Evolutionary conservation across 2,888 invertebrate genomes (phyloP).

Genomic region (Unio delphinus): DNA sequence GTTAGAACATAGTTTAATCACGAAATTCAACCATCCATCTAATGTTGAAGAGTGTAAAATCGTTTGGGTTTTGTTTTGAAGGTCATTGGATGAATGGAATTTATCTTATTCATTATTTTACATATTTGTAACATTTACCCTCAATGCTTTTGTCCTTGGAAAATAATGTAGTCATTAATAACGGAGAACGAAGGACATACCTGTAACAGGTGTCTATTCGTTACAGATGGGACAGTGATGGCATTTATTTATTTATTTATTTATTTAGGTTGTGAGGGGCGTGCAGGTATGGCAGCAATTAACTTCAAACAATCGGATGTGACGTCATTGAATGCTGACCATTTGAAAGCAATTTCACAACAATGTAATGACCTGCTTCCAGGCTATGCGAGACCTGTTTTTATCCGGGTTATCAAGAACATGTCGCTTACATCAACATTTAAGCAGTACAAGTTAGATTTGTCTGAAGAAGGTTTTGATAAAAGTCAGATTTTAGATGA

Average conservation of each 20-base stretch:
- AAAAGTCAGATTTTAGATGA: constrained; percentile 15
- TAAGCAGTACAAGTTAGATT: constrained; percentile 30
- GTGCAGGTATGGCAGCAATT: constrained; percentile 61
- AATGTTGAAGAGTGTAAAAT: no score
- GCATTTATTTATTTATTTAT: background rate
- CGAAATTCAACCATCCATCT: no score
- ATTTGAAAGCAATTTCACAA: constrained; percentile 27
- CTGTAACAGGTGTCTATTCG: no score
- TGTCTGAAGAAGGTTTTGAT: constrained; percentile 32
- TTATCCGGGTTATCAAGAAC: constrained; percentile 28
- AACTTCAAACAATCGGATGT: constrained; percentile 27
- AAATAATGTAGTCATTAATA: background rate
- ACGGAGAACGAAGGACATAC: background rate
- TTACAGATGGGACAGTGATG: no score
- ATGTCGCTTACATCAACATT: constrained; percentile 36
- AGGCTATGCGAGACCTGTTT: constrained; percentile 51
- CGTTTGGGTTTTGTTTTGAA: no score
- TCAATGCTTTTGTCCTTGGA: no score
- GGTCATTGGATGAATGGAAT: no score
- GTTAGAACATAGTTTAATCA: no score
- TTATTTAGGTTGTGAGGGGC: constrained; percentile 41
- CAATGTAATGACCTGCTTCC: constrained; percentile 47
- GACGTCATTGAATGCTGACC: constrained; percentile 15
- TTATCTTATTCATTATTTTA: no score
- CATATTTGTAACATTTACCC: no score